Percentiles rank a stretch among this genome's conserved stretches.
These are phyloP conservation scores for Shinisaurus crocodilurus DNA, from an alignment of 2,113 vertebrate genomes.

Conservation along the genomic window DNA sequence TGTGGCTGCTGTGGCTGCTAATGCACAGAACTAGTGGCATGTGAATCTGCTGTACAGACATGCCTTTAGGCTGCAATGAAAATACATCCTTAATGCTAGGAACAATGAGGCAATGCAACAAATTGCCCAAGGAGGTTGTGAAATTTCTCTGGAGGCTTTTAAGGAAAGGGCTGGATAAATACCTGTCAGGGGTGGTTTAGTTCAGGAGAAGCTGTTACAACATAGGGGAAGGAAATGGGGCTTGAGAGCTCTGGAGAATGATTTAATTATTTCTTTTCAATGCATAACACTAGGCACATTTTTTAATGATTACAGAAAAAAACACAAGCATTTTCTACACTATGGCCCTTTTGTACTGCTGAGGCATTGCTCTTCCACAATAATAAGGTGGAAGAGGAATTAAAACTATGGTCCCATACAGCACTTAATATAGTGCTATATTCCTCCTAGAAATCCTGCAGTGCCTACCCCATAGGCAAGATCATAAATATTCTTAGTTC, in stretches of 20 bases:
- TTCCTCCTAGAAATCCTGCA: neutral
- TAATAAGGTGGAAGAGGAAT: neutral
- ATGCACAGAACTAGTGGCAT: neutral
- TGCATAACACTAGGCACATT: neutral
- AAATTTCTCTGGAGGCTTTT: neutral
- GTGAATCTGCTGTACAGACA: neutral
- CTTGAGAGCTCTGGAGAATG: neutral
- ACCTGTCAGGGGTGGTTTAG: conserved; percentile 2
- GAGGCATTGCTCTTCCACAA: neutral
- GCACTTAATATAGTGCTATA: neutral
- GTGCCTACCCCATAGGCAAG: too few relatives aligned
- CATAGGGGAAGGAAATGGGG: too few relatives aligned
- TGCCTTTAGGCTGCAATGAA: neutral
- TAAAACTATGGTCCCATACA: neutral
- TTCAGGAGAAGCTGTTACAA: neutral
- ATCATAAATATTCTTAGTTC: neutral
- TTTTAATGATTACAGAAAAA: neutral
- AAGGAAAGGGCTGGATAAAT: conserved; percentile 12
- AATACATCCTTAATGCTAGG: conserved; percentile 5
- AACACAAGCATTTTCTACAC: neutral
- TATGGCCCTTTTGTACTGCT: neutral
- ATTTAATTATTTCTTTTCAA: conserved; percentile 1
- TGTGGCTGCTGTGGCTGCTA: neutral
- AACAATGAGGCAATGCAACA: neutral
- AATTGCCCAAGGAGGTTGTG: neutral